phyloP scores from a whole-genome alignment of 37 sponge, comb jelly and placozoan species.

The Haliclona indistincta region DNA sequence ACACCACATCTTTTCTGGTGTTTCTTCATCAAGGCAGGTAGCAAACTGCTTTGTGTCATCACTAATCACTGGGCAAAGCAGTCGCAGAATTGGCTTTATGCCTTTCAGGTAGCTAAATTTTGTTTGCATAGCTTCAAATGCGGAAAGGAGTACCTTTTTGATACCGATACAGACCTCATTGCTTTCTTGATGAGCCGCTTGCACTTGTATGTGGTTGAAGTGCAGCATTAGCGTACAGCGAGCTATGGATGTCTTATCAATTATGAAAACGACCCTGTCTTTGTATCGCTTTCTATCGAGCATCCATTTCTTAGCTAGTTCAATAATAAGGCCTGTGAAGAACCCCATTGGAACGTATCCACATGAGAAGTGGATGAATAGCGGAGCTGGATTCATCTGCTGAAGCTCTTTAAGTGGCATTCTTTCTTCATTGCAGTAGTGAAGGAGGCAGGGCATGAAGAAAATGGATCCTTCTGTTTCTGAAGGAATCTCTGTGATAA shows the following conservation, averaged over 20 bases:
- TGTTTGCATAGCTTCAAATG: too few relatives aligned
- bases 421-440: background rate
- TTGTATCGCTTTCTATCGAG: background rate
- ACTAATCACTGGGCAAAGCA: too few relatives aligned
- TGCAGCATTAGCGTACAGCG: too few relatives aligned
- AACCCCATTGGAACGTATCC: background rate
- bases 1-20: too few relatives aligned
- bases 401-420: background rate
- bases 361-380: background rate
- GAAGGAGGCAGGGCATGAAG: background rate
- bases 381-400: background rate
- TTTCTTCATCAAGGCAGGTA: too few relatives aligned
- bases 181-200: too few relatives aligned
- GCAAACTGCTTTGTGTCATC: too few relatives aligned
- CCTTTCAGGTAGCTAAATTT: too few relatives aligned
- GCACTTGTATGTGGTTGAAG: too few relatives aligned
- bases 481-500: background rate
- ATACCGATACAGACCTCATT: too few relatives aligned
- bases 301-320: background rate
- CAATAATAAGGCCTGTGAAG: background rate
- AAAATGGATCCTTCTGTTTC: background rate
- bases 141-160: too few relatives aligned
- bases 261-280: background rate
- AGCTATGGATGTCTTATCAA: background rate
- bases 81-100: too few relatives aligned